A percentile compares a stretch with the other conserved stretches of the same genome.
Evolutionary conservation across 2,888 invertebrate genomes (phyloP).

Genomic region (Notodromas monacha): DNA sequence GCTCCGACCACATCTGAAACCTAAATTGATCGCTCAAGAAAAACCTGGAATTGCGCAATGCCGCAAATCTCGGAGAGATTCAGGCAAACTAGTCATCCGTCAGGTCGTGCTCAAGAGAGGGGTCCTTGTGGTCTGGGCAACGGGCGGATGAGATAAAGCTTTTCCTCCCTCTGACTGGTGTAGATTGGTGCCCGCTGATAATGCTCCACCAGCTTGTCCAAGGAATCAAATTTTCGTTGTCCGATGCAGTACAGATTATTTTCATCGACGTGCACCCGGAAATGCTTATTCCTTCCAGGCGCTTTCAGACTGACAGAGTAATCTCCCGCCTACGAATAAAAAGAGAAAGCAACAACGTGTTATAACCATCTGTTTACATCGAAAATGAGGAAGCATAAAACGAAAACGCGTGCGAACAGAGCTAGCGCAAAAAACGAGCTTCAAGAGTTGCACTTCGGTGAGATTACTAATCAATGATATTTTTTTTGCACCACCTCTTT

Average conservation of each 20-base stretch:
- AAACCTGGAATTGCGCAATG: too few species aligned
- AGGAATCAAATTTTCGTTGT: constrained; percentile 73
- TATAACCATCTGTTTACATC: constrained; percentile 2
- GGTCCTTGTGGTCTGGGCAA: constrained; percentile 33
- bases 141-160: constrained; percentile 76
- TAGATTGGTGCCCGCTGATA: constrained; percentile 97
- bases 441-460: too few species aligned
- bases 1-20: too few species aligned
- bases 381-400: constrained; percentile 7
- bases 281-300: constrained; percentile 90
- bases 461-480: too few species aligned
- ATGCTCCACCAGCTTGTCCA: constrained; percentile 87
- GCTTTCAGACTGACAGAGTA: constrained; percentile 93
- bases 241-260: constrained; percentile 68
- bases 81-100: too few species aligned
- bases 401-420: constrained; percentile 1
- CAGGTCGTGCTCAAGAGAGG: too few species aligned
- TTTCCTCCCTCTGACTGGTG: constrained; percentile 87
- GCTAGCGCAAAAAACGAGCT: not conserved
- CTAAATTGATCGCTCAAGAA: too few species aligned
- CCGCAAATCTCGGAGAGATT: too few species aligned
- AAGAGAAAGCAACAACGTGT: constrained; percentile 7
- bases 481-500: too few species aligned
- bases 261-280: constrained; percentile 81
- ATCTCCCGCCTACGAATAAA: constrained; percentile 52